These are phyloP conservation scores for Scrobipalpa atriplicella DNA, from an alignment of 2,888 invertebrate genomes.

Conservation along the genomic window DNA sequence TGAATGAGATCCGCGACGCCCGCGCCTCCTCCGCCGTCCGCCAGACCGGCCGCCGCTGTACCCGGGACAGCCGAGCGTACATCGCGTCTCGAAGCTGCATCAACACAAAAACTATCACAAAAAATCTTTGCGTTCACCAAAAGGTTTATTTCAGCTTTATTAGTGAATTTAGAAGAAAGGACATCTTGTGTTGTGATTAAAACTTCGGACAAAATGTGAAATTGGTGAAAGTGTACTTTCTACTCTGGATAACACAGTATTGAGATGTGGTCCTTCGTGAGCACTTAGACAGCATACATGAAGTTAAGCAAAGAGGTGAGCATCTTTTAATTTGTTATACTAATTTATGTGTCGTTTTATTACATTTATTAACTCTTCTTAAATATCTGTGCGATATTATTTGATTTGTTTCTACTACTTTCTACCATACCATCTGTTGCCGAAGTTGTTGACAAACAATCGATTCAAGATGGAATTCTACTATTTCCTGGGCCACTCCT, in stretches of 20 bases:
- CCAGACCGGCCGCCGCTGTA: constrained; percentile 28
- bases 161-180: constrained; percentile 32
- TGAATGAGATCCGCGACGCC: constrained; percentile 41
- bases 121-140: background rate
- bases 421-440: too few species aligned
- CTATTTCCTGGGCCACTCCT: too few species aligned
- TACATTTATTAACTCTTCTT: too few species aligned
- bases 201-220: constrained; percentile 48
- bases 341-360: background rate
- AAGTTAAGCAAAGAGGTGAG: constrained; percentile 69
- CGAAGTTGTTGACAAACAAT: too few species aligned
- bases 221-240: constrained; percentile 70
- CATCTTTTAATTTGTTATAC: background rate
- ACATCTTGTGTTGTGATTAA: background rate
- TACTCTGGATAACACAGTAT: constrained; percentile 47
- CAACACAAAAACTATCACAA: constrained; percentile 30
- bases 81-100: constrained; percentile 8
- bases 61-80: constrained; percentile 23
- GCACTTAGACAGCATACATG: constrained; percentile 71
- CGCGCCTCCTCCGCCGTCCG: constrained; percentile 23
- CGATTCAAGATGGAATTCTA: too few species aligned
- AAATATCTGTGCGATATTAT: background rate
- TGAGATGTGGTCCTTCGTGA: constrained; percentile 74
- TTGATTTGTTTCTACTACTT: too few species aligned
- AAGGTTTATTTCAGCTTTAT: constrained; percentile 15